Evolutionary conservation across 53 echinoderm and acorn worm species (phyloP).

Genomic region (Patiria pectinifera): DNA sequence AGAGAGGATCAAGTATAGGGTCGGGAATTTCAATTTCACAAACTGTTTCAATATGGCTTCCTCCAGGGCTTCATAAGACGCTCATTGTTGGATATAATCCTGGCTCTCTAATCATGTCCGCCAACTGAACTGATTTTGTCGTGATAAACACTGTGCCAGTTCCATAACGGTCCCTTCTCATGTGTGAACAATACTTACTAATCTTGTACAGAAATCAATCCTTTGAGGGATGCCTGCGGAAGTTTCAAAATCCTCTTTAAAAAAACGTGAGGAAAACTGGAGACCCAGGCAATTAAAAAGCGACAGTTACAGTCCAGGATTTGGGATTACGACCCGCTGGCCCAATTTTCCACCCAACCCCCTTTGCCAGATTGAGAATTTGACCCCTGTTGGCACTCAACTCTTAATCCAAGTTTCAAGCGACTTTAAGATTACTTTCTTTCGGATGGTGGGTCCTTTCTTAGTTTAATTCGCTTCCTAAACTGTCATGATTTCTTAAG

Average conservation of each 20-base stretch:
- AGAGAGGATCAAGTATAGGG: not conserved
- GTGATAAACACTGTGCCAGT: conserved; percentile 20
- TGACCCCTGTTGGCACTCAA: not conserved
- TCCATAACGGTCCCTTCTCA: not conserved
- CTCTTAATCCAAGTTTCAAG: not conserved
- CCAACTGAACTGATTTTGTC: conserved; percentile 2
- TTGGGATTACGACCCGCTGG: not conserved
- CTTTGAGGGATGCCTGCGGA: not conserved
- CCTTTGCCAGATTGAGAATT: not conserved
- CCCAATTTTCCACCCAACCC: not conserved
- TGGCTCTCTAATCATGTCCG: not conserved
- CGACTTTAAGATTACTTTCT: not conserved
- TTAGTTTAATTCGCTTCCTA: not conserved
- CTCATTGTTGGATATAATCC: conserved; percentile 5
- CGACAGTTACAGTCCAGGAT: conserved; percentile 23
- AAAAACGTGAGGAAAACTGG: not conserved
- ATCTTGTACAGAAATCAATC: not conserved
- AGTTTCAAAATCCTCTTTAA: not conserved
- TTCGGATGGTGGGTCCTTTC: not conserved
- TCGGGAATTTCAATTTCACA: not conserved
- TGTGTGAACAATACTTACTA: conserved; percentile 18
- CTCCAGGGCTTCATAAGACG: not conserved
- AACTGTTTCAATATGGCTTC: not conserved
- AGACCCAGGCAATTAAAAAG: conserved; percentile 7
- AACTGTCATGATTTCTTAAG: not conserved